Evolutionary conservation across 2,888 invertebrate species (phyloP).

Genomic region (Sclerodermus sp.): DNA sequence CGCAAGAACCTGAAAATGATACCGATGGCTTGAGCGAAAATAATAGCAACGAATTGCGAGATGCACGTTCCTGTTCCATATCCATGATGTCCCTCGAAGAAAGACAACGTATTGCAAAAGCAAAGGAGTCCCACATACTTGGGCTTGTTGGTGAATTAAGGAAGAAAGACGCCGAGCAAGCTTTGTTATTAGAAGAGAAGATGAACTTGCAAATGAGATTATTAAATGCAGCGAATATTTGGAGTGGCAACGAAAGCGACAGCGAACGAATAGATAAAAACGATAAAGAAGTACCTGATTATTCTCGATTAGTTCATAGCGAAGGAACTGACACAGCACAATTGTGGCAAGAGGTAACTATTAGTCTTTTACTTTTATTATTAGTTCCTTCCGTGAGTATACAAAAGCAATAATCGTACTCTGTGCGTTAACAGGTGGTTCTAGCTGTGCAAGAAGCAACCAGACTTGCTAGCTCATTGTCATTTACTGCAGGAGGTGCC

Average conservation of each 20-base stretch:
- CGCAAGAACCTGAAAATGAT: conserved; percentile 78
- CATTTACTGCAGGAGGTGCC: conserved; percentile 68
- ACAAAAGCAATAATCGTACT: too few species aligned
- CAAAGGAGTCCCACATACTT: conserved; percentile 76
- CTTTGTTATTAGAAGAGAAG: conserved; percentile 84
- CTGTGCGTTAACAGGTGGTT: conserved; percentile 41
- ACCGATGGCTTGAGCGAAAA: conserved; percentile 40
- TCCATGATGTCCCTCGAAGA: conserved; percentile 69
- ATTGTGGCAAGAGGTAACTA: conserved; percentile 76
- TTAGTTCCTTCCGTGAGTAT: too few species aligned
- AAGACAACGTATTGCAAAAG: conserved; percentile 73
- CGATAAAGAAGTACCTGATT: conserved; percentile 63
- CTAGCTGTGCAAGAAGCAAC: conserved; percentile 68
- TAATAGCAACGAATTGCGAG: conserved; percentile 38
- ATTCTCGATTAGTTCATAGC: conserved; percentile 72
- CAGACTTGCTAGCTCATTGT: conserved; percentile 73
- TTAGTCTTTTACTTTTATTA: too few species aligned
- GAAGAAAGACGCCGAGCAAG: conserved; percentile 86
- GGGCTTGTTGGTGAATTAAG: conserved; percentile 82
- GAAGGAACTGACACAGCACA: conserved; percentile 77
- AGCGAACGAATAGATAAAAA: conserved; percentile 39
- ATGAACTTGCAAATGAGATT: conserved; percentile 81
- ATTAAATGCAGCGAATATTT: conserved; percentile 67
- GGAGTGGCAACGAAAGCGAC: conserved; percentile 48
- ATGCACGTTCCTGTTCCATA: conserved; percentile 46